Conservation (phyloP, 92 coral and sea anemone genomes). For the Zoanthus solanderi region DNA sequence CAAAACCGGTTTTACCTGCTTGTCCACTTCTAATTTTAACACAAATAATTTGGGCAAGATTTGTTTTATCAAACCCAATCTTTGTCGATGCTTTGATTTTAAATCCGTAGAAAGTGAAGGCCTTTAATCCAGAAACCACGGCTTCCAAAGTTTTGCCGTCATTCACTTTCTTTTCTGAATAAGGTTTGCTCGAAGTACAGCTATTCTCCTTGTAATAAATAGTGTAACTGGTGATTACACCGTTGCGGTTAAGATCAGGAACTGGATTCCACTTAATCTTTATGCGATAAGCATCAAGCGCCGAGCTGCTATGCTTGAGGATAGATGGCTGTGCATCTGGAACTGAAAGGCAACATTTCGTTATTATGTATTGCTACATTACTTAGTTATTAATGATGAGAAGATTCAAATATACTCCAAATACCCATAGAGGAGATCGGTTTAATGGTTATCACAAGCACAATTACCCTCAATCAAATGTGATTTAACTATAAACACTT, state of each 20-base stretch:
- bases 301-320: background rate
- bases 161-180: background rate
- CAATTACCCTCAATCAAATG: no score
- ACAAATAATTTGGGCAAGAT: background rate
- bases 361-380: no score
- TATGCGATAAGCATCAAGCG: constrained; percentile 11
- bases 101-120: constrained; percentile 10
- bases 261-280: constrained; percentile 13
- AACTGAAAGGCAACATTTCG: background rate
- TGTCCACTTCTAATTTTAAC: background rate
- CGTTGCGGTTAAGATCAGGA: background rate
- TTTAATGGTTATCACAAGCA: no score
- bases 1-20: background rate
- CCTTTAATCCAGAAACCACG: background rate
- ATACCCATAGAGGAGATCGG: no score
- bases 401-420: no score
- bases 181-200: background rate
- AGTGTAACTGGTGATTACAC: constrained; percentile 21
- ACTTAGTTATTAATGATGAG: no score
- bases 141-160: background rate
- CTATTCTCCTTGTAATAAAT: constrained; percentile 19
- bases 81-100: constrained; percentile 13
- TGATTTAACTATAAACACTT: no score
- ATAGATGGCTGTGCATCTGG: constrained; percentile 31
- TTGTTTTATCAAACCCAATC: constrained; percentile 26